phyloP scores from a whole-genome alignment of 1,140 invertebrate genomes.

The Marisa cornuarietis region DNA sequence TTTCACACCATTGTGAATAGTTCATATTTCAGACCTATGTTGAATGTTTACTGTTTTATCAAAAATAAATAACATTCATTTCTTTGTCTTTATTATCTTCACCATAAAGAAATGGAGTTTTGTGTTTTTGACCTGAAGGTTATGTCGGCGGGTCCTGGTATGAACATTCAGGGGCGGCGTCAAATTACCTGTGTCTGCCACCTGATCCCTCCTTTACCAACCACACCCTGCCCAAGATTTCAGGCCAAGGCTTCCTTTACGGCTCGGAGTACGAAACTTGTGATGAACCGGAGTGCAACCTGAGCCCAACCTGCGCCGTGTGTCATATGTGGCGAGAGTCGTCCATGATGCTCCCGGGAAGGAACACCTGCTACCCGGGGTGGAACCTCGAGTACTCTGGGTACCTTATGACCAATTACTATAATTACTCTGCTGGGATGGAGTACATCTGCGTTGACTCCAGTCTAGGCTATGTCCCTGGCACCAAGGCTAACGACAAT shows the following conservation, averaged over 20 bases:
- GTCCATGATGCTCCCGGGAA: neutral
- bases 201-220: neutral
- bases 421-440: neutral
- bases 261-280: neutral
- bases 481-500: too few species aligned
- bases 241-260: neutral
- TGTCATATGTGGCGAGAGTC: neutral
- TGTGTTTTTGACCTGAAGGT: too few species aligned
- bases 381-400: neutral
- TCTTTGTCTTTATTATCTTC: too few species aligned
- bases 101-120: too few species aligned
- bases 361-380: neutral
- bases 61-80: too few species aligned
- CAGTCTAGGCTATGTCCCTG: too few species aligned
- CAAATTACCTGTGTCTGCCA: neutral
- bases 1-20: neutral
- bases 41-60: too few species aligned
- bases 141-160: too few species aligned
- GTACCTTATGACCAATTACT: neutral
- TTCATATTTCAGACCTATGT: neutral
- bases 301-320: neutral
- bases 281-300: neutral
- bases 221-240: neutral
- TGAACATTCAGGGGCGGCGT: too few species aligned
- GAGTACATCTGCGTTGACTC: constrained; percentile 1